These are phyloP conservation scores for Psettodes erumei DNA, from an alignment of 2,113 vertebrate genomes.

Conservation along the genomic window DNA sequence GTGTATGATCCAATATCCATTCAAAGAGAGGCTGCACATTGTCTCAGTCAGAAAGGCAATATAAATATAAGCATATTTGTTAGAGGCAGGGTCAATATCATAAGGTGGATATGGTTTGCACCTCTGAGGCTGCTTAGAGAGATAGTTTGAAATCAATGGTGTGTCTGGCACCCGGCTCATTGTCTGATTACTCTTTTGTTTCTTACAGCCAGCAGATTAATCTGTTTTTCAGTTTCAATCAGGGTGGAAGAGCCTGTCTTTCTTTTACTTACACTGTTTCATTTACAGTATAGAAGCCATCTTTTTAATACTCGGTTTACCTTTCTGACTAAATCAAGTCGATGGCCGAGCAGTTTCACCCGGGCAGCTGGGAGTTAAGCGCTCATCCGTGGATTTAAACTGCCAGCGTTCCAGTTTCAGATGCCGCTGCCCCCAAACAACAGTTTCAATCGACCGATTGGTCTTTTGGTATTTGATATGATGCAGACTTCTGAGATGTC, in stretches of 20 bases:
- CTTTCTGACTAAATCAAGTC: not conserved
- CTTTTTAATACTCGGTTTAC: slow-evolving; percentile 21
- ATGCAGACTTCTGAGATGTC: not conserved
- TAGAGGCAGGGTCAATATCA: slow-evolving; percentile 76
- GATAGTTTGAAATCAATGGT: slow-evolving; percentile 75
- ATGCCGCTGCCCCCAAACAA: not conserved
- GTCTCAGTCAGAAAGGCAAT: slow-evolving; percentile 75
- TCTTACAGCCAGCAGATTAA: slow-evolving; percentile 65
- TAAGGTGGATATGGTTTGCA: slow-evolving; percentile 67
- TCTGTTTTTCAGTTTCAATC: slow-evolving; percentile 53
- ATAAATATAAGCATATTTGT: slow-evolving; percentile 81
- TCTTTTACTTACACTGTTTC: slow-evolving; percentile 19
- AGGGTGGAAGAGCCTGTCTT: slow-evolving; percentile 16
- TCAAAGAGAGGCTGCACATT: slow-evolving; percentile 64
- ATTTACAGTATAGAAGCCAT: slow-evolving; percentile 6
- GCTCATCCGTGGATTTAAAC: slow-evolving; percentile 33
- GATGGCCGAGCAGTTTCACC: slow-evolving; percentile 18
- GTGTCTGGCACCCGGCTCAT: slow-evolving; percentile 65
- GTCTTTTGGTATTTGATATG: not conserved
- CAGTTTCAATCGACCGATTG: not conserved
- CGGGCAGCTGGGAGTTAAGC: slow-evolving; percentile 36
- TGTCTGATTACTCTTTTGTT: slow-evolving; percentile 73
- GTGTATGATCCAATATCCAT: slow-evolving; percentile 80
- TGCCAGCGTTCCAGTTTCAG: slow-evolving; percentile 13
- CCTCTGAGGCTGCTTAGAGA: slow-evolving; percentile 74